Percentiles rank a stretch among this genome's conserved stretches.
Conservation (phyloP, 1,140 invertebrate species). For the Oncopeltus fasciatus region DNA sequence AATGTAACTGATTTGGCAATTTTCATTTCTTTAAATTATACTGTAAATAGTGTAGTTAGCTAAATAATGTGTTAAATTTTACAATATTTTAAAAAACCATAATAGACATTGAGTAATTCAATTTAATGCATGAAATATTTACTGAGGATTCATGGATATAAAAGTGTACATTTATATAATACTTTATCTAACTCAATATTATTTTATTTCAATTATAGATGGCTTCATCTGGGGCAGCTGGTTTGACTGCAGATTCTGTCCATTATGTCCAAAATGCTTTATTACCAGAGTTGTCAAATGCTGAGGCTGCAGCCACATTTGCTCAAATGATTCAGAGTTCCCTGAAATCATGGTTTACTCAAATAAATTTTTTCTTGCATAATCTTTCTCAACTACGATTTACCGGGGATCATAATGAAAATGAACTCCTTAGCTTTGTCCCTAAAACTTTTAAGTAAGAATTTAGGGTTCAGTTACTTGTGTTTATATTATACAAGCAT, state of each 20-base stretch:
- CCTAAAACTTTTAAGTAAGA: constrained; percentile 71
- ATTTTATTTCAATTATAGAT: constrained; percentile 45
- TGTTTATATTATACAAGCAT: not conserved
- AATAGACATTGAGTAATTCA: too few relatives aligned
- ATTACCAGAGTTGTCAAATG: constrained; percentile 75
- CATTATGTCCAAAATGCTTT: constrained; percentile 82
- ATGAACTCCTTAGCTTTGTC: constrained; percentile 80
- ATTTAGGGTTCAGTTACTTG: too few relatives aligned
- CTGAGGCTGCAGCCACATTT: constrained; percentile 86
- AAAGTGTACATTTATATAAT: too few relatives aligned
- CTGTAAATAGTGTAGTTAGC: too few relatives aligned
- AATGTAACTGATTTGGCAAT: too few relatives aligned
- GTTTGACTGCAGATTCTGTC: constrained; percentile 81
- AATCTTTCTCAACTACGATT: constrained; percentile 90
- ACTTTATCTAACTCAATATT: too few relatives aligned
- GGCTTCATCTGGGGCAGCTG: constrained; percentile 85
- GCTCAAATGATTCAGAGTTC: constrained; percentile 83
- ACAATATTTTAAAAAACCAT: too few relatives aligned
- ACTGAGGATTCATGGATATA: too few relatives aligned
- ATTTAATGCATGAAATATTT: too few relatives aligned
- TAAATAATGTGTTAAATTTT: too few relatives aligned
- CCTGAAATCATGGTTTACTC: constrained; percentile 74
- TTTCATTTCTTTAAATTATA: too few relatives aligned
- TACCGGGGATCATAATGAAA: constrained; percentile 66
- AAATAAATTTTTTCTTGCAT: constrained; percentile 95